Base-by-base conservation (phyloP, 1,140 invertebrate genomes). In the Drosophila erecta region DNA sequence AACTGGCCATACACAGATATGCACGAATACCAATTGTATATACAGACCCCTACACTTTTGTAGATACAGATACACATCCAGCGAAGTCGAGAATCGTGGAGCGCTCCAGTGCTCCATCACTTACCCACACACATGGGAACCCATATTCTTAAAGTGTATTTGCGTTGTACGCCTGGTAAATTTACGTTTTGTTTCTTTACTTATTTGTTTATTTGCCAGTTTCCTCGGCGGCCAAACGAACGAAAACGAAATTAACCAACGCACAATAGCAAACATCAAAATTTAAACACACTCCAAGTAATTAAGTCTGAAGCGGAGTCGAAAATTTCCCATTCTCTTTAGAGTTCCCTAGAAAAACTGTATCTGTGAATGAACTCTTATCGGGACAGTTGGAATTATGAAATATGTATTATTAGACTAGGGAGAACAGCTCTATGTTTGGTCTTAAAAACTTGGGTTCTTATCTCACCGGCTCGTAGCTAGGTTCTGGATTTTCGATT, bases 331-430 rank as follows among this genome's bases (percentile, higher is more conserved):
- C 43, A 6, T 10, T 4, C 22, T 7, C 14, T 10, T 12, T 1
- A 15, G 15, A 46, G 37, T 12, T 58, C 35, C 53, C 11, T 14
- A 4, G 30, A 37, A 14, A 37, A 40, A 56, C 24, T 47, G 51
- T 70, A 33, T 87, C 83, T 89, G 83, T 87, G 83, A 89, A 89
- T 83, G 83, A 87, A 89, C 83, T 89, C 84, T 87, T 87, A 89
- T 87, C 84, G 76, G 51, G 22, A 14, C 58, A 67, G 57, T 49
- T 69, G 57, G 46, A 49, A 83, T 79, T 83, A 83, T 77, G 67
- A 89, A 87, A 83, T 76, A 76, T 59, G 58, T 83, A 76, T 66
- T 70, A 53, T 60, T 50, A 60, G 60, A 20, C 20, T 14, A 14
- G 17, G 20, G 40, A 37, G 38, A 38, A 40, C 55, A 40, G 14